Base-by-base conservation (phyloP, 2,888 invertebrate genomes). In the Nomada fucata region DNA sequence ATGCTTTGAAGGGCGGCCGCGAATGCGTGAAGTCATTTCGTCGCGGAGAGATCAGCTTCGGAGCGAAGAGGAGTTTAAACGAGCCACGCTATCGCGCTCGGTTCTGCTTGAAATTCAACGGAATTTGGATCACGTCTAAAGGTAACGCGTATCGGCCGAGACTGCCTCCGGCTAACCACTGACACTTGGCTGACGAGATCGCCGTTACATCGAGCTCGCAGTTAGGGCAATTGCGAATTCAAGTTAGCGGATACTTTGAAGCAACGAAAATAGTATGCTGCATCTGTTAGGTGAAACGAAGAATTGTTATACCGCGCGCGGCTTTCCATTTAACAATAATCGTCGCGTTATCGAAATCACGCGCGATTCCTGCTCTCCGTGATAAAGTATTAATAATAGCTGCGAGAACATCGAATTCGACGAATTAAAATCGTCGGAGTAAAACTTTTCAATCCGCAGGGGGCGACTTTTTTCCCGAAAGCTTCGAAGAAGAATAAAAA, bases 11-110 rank as follows among this genome's bases (percentile, higher is more conserved):
- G 63, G 68, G 42, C 1, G 29, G 26, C 50, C 57, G 69, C 20
- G 78, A 77, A 70, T 60, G 72, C 79, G 79, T 68, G 79, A 63
- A 67, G 79, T 72, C 63, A 57, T 79, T 67, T 71, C 44, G 55
- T 26, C 67, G 72, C 42, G 2, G 1, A 53, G 2, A 50, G 60
- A 53, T 59, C n/a, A n/a, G n/a, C 44, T 10, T 1, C 36, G 47
- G 23, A 47, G 60, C n/a, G n/a, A 15, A n/a, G 64, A 50, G 42
- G 18, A 50, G 60, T 52, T 71, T 60, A 71, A 70, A 59, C 47
- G 50, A 11, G 36, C 29, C 29, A 2, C 23, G 10, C 20, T 29
- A 55, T 57, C 50, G 69, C 36, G 23, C 63, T 47, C 44, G 57
- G 57, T 52, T 59, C 59, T 29, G 55, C 63, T 63, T 63, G 47